Evolutionary conservation across 2,888 invertebrate genomes (phyloP).

Genomic region (Spodoptera picta): DNA sequence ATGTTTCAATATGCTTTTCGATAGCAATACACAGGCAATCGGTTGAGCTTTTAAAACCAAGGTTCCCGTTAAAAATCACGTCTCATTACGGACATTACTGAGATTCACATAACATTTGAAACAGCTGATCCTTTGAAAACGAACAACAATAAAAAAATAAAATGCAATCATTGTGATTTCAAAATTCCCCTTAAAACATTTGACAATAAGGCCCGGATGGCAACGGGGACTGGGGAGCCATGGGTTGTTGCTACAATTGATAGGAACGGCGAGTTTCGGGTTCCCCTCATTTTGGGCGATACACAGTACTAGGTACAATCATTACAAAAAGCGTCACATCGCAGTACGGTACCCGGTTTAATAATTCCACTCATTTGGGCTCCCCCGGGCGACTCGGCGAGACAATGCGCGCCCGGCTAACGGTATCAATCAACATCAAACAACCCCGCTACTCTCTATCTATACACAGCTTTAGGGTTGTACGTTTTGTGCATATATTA

Average conservation of each 20-base stretch:
- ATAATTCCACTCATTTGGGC: constrained; percentile 87
- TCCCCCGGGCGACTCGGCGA: constrained; percentile 78
- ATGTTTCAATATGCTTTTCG: constrained; percentile 9
- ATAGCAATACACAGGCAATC: constrained; percentile 14
- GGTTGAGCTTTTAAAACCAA: not conserved
- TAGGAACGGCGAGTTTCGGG: constrained; percentile 61
- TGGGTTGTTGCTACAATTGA: constrained; percentile 70
- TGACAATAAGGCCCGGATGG: constrained; percentile 70
- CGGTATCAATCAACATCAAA: constrained; percentile 89
- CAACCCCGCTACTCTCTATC: constrained; percentile 74
- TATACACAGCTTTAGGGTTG: constrained; percentile 73
- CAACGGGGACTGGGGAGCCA: constrained; percentile 57
- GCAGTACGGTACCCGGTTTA: constrained; percentile 81
- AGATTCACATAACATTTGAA: constrained; percentile 40
- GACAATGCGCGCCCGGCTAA: constrained; percentile 85
- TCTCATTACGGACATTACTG: constrained; percentile 3
- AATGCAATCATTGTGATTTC: constrained; percentile 59
- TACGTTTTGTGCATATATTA: constrained; percentile 61
- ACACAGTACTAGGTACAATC: constrained; percentile 73
- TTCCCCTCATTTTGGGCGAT: constrained; percentile 53
- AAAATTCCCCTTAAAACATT: constrained; percentile 68
- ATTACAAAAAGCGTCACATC: constrained; percentile 87
- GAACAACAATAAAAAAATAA: constrained; percentile 54
- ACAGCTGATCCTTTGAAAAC: constrained; percentile 64
- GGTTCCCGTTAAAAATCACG: too few species aligned